Evolutionary conservation across 2,113 vertebrate species (phyloP).

Genomic region (Lepus timidus): DNA sequence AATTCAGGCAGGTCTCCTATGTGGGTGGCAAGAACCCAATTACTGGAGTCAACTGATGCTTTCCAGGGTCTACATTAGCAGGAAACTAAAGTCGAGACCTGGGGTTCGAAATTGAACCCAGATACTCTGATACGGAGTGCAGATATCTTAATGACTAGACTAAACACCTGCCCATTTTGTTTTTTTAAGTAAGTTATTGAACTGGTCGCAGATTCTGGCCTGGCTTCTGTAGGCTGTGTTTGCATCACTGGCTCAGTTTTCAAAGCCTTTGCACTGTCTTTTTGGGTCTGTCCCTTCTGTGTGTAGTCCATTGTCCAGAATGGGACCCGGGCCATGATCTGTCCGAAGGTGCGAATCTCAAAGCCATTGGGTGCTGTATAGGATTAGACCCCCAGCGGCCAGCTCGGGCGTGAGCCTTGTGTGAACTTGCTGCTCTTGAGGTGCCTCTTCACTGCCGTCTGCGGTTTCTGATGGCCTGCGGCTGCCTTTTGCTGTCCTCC

Average conservation of each 20-base stretch:
- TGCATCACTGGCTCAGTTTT: slow-evolving; percentile 6
- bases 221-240: slow-evolving; percentile 1
- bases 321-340: background rate
- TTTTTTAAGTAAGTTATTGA: slow-evolving; percentile 13
- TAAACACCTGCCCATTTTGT: background rate
- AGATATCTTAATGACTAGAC: too few species aligned
- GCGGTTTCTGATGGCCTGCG: background rate
- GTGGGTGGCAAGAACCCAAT: too few species aligned
- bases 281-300: background rate
- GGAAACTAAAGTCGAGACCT: too few species aligned
- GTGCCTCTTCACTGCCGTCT: background rate
- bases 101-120: too few species aligned
- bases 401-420: background rate
- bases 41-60: too few species aligned
- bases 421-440: background rate
- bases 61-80: too few species aligned
- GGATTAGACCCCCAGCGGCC: background rate
- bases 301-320: background rate
- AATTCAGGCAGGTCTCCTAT: too few species aligned
- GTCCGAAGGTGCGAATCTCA: background rate
- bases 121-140: too few species aligned
- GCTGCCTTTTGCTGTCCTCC: background rate
- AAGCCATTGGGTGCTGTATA: background rate
- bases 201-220: slow-evolving; percentile 29
- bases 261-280: background rate